Conservation (phyloP, 2,113 vertebrate genomes). For the Embiotoca jacksoni region DNA sequence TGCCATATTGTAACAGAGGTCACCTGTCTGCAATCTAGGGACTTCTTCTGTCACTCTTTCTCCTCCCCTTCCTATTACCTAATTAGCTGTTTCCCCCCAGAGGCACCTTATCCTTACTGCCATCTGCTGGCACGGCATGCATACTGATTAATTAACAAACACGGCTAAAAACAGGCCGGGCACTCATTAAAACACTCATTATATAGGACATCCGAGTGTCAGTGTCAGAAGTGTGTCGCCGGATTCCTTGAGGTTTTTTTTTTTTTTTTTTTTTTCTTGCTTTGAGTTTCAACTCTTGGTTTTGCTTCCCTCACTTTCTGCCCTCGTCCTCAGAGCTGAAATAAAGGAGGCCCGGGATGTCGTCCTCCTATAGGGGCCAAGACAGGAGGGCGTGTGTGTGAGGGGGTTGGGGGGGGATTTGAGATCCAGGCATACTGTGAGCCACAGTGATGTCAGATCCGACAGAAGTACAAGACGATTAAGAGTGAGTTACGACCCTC, state of each 20-base stretch:
- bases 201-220: conserved; percentile 48
- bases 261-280: not conserved
- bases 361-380: conserved; percentile 35
- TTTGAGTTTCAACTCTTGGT: conserved; percentile 39
- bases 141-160: conserved; percentile 71
- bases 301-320: conserved; percentile 15
- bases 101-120: conserved; percentile 73
- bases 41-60: conserved; percentile 55
- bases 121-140: conserved; percentile 75
- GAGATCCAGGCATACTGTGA: conserved; percentile 33
- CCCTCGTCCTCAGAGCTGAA: conserved; percentile 8
- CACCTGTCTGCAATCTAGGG: conserved; percentile 73
- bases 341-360: conserved; percentile 14
- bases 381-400: not conserved
- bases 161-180: conserved; percentile 61
- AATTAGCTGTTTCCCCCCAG: conserved; percentile 67
- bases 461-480: conserved; percentile 49
- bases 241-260: conserved; percentile 27
- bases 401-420: conserved; percentile 17
- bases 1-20: conserved; percentile 69
- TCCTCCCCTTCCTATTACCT: conserved; percentile 52
- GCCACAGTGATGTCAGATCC: conserved; percentile 18
- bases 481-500: conserved; percentile 58
- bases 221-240: conserved; percentile 41
- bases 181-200: conserved; percentile 61